Percentiles rank a stretch among this genome's conserved stretches.
These are phyloP conservation scores for Nannoperca australis DNA, from an alignment of 2,797 vertebrate species.

Conservation along the genomic window DNA sequence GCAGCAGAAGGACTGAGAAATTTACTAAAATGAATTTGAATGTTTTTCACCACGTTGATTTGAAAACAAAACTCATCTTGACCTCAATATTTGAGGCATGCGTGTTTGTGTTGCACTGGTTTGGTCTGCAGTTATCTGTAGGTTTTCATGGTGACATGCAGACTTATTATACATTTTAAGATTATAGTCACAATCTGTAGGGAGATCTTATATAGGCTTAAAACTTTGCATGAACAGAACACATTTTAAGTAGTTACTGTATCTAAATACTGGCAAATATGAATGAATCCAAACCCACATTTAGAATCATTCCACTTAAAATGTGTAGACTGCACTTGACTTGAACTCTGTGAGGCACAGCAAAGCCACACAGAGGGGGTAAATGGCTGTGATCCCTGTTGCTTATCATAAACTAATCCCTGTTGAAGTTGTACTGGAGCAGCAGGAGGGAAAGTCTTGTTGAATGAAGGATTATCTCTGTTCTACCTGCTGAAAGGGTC, in stretches of 20 bases:
- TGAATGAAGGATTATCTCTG: constrained; percentile 41
- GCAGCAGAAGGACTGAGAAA: no score
- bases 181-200: neutral
- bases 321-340: neutral
- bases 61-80: neutral
- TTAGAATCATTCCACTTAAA: neutral
- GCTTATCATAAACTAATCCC: constrained; percentile 49
- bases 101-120: neutral
- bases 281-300: neutral
- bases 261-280: neutral
- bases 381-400: constrained; percentile 37
- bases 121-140: neutral
- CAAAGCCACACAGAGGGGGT: constrained; percentile 17
- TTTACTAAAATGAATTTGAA: no score
- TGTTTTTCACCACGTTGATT: no score
- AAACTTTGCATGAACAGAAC: neutral
- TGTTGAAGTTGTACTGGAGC: constrained; percentile 42
- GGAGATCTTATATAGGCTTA: neutral
- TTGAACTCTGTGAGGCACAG: constrained; percentile 19
- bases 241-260: neutral
- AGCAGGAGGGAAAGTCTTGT: constrained; percentile 17
- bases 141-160: neutral
- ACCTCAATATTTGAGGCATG: neutral
- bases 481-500: constrained; percentile 55
- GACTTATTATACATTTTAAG: neutral